Evolutionary conservation across 2,797 vertebrate species (phyloP).

Genomic region (Bradypodion pumilum): DNA sequence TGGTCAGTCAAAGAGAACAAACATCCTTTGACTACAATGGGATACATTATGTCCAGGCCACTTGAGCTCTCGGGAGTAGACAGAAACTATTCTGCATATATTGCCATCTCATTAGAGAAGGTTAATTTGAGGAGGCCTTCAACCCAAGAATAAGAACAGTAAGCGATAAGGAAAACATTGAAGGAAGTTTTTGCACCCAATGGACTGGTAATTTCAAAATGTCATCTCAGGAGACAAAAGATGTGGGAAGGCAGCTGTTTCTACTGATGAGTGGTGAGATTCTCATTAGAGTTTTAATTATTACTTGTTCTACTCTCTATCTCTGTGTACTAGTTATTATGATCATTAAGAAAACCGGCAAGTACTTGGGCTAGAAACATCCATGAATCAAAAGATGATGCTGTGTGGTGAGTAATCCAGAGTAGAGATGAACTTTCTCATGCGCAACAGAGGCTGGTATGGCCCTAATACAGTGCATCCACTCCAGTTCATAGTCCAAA

Average conservation of each 20-base stretch:
- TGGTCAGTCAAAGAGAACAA: slow-evolving; percentile 13
- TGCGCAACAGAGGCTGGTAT: too few relatives aligned
- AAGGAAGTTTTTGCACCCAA: slow-evolving; percentile 61
- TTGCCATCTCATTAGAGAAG: slow-evolving; percentile 74
- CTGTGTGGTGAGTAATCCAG: background rate
- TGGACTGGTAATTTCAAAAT: slow-evolving; percentile 73
- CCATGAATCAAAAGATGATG: slow-evolving; percentile 13
- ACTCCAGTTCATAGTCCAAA: too few relatives aligned
- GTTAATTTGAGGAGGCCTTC: slow-evolving; percentile 78
- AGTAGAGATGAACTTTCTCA: background rate
- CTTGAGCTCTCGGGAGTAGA: slow-evolving; percentile 75
- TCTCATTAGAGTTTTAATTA: slow-evolving; percentile 78
- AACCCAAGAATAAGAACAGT: slow-evolving; percentile 72
- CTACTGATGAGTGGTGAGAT: slow-evolving; percentile 73
- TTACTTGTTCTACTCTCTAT: slow-evolving; percentile 67
- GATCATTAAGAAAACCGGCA: slow-evolving; percentile 60
- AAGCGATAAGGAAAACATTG: slow-evolving; percentile 57
- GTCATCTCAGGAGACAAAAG: slow-evolving; percentile 68
- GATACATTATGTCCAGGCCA: slow-evolving; percentile 64
- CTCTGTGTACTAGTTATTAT: slow-evolving; percentile 63
- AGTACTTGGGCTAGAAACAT: slow-evolving; percentile 52
- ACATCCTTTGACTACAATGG: slow-evolving; percentile 62
- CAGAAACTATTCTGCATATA: slow-evolving; percentile 63
- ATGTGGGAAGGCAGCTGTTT: slow-evolving; percentile 59
- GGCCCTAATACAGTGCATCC: too few relatives aligned